Base-by-base conservation (phyloP, 2,888 invertebrate genomes). In the Cactoblastis cactorum region DNA sequence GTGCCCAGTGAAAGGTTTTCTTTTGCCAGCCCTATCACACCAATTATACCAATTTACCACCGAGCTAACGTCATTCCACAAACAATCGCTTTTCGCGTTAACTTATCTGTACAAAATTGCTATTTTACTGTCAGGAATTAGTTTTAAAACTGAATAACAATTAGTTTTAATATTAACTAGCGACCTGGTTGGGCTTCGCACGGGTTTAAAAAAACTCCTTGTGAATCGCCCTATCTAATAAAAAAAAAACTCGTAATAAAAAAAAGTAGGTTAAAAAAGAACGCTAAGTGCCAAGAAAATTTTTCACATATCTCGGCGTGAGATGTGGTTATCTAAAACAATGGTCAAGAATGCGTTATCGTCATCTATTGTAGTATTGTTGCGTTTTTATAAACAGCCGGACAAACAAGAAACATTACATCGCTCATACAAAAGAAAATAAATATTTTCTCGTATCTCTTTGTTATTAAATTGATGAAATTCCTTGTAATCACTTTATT, bases 81-180 rank as follows among this genome's bases (percentile, higher is more conserved):
- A 39, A 48, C 52, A 55, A 55, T 52, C 18, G 50, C 46, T 51
- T 51, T 45, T 43, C 28, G 28, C 43, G 35, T 53, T 53, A 54
- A 53, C n/a, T 53, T 53, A 53, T 56, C 50, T 45, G 33, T 11
- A 35, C 49, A n/a, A 46, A 59, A 56, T 56, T 57, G 50, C 43
- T 32, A 14, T 51, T 51, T 55, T 55, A 57, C 48, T 45, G 41
- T 33, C 33, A 14, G 11, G n/a, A 33, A 54, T 54, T 52, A 34
- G 51, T n/a, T 52, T 53, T 49, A 37, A 43, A 53, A 55, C 35
- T 34, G 47, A 17, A 33, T 17, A 39, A 39, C 19, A 35, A 53
- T 48, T 48, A 47, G 19, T 45, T 37, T 17, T n/a, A 48, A n/a
- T n/a, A n/a, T n/a, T n/a, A n/a, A n/a, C n/a, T n/a, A n/a, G n/a